Percentiles rank a stretch among this genome's conserved stretches.
phyloP scores from a whole-genome alignment of 2,888 invertebrate genomes.

The Caenorhabditis drosophilae region DNA sequence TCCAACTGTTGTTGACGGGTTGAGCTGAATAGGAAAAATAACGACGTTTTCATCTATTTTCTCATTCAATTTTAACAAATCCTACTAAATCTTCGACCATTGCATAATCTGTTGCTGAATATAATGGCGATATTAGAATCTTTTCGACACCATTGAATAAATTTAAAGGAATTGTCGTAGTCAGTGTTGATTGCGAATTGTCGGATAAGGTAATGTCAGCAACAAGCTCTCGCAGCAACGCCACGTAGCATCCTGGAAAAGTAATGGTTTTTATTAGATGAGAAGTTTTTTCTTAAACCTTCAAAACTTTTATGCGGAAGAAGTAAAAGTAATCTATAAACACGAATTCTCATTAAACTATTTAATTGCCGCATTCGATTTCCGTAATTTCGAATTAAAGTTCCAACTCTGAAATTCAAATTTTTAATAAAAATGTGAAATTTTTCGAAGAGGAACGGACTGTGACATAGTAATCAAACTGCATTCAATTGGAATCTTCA shows the following conservation, averaged over 20 bases:
- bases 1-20: conserved; percentile 87
- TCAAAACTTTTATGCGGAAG: conserved; percentile 45
- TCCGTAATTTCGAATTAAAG: conserved; percentile 85
- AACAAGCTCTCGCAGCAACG: conserved; percentile 84
- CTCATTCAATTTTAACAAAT: too few relatives aligned
- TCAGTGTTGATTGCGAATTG: conserved; percentile 84
- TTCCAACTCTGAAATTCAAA: conserved; percentile 77
- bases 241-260: conserved; percentile 76
- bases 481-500: conserved; percentile 50
- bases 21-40: too few relatives aligned
- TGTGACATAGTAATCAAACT: conserved; percentile 48
- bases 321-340: conserved; percentile 82
- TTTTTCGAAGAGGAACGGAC: conserved; percentile 17
- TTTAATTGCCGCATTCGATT: conserved; percentile 73
- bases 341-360: conserved; percentile 79
- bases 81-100: conserved; percentile 44
- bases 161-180: conserved; percentile 82
- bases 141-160: conserved; percentile 76
- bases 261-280: background rate
- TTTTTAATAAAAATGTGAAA: background rate
- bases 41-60: too few relatives aligned
- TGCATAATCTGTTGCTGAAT: conserved; percentile 45
- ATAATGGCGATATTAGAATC: conserved; percentile 42
- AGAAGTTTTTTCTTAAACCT: conserved; percentile 24
- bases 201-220: conserved; percentile 94